These are phyloP conservation scores for Scolopax mira DNA, from an alignment of 2,113 vertebrate genomes.

Conservation along the genomic window DNA sequence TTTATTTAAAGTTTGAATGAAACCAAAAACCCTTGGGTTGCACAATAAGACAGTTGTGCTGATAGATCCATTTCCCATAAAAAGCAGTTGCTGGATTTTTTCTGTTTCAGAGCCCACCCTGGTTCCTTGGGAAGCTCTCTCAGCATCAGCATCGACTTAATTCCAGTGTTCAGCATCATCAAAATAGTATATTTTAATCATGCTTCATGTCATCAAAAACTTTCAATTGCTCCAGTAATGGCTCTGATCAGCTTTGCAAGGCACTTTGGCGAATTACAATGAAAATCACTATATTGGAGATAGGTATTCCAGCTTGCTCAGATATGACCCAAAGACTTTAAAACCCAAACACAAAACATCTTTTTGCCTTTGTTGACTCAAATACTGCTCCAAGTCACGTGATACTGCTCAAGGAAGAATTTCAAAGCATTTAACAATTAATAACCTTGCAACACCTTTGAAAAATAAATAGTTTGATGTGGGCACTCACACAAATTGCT, in stretches of 20 bases:
- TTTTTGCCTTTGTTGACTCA: not conserved
- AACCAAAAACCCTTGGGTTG: not conserved
- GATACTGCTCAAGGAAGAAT: not conserved
- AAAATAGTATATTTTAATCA: not conserved
- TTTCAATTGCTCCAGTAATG: not conserved
- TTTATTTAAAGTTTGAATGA: not conserved
- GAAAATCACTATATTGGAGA: not conserved
- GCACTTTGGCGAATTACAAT: not conserved
- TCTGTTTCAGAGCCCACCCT: not conserved
- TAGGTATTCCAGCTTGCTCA: not conserved
- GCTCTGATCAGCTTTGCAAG: not conserved
- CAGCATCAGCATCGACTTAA: not conserved
- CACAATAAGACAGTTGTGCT: not conserved
- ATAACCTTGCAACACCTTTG: not conserved
- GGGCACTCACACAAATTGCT: not conserved
- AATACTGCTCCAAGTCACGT: not conserved
- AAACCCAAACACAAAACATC: not conserved
- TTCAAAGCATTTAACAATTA: not conserved
- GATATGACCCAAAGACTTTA: not conserved
- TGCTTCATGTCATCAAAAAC: not conserved
- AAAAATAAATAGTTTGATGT: not conserved
- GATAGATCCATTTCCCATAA: not conserved
- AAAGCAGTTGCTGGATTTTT: not conserved
- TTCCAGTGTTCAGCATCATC: not conserved
- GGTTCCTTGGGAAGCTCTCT: not conserved